phyloP scores from a whole-genome alignment of 2,888 invertebrate species.

The Amblyjoppa fuscipennis region DNA sequence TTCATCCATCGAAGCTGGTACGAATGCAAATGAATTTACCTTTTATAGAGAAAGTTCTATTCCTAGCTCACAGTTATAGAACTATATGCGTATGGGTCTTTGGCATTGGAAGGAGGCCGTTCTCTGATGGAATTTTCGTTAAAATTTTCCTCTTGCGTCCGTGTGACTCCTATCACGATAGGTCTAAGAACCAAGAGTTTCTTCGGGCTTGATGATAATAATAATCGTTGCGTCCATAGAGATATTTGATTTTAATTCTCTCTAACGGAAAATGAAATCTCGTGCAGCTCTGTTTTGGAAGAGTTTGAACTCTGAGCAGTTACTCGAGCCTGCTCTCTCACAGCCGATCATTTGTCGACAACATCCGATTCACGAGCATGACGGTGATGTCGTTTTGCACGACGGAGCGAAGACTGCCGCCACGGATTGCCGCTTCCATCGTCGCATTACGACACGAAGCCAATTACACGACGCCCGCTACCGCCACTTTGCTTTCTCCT shows the following conservation, averaged over 20 bases:
- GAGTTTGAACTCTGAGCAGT: not conserved
- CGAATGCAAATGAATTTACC: too few species aligned
- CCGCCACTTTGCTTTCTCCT: slow-evolving; percentile 81
- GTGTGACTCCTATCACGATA: too few species aligned
- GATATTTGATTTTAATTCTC: not conserved
- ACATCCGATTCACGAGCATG: not conserved
- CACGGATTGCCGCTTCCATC: slow-evolving; percentile 42
- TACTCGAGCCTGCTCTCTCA: not conserved
- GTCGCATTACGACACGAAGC: slow-evolving; percentile 74
- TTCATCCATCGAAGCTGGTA: too few species aligned
- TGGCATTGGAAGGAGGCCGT: too few species aligned
- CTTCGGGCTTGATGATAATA: too few species aligned
- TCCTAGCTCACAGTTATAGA: too few species aligned
- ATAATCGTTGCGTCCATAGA: not conserved
- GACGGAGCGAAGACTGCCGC: slow-evolving; percentile 35
- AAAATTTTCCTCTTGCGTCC: too few species aligned
- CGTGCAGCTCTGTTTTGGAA: not conserved
- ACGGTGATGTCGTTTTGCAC: not conserved
- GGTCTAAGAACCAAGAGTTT: too few species aligned
- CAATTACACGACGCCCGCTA: slow-evolving; percentile 81
- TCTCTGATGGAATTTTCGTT: too few species aligned
- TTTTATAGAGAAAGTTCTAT: too few species aligned
- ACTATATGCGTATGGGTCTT: too few species aligned
- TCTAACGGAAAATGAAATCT: not conserved
- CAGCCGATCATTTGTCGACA: not conserved